Base-by-base conservation (phyloP, 2,888 invertebrate species). In the Chymomyza fuscimana region DNA sequence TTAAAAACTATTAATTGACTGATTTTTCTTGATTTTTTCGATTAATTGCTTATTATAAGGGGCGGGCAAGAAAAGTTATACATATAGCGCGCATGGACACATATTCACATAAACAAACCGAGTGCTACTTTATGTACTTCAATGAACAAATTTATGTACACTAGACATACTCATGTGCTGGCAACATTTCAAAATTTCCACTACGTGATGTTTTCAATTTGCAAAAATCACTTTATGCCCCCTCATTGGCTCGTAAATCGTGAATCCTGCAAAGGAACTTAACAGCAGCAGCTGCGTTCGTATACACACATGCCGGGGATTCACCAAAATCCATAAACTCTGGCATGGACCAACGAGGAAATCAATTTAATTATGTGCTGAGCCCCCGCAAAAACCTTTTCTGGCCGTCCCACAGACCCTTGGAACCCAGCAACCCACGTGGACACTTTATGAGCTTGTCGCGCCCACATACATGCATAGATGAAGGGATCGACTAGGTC, bases 301-400 rank as follows among this genome's bases (percentile, higher is more conserved):
- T 10, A 9, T 40, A 10, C 40, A 40, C 40, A 40, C 40, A 40
- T 40, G 9, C 40, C 6, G 4, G 12, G 40, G 40, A 46, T 46
- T 46, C 40, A 46, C 12, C 40, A 46, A 46, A 32, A 46, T 46
- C 40, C 40, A 46, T 46, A 46, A 46, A 46, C 40, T 46, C 12
- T 15, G 12, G 40, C 40, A 46, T 9, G 32, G 61, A 68, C 67
- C 59, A 65, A 70, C 70, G 59, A 63, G 46, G 73, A 79, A 85
- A 83, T 83, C 83, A 83, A 83, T 83, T 85, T 82, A 83, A 83
- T 85, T 83, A 82, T 85, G 71, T 79, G 72, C 69, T 51, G 65
- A 76, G 61, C n/a, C 40, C 40, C 40, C 40, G 10, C 40, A 46
- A 46, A 9, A 46, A 46, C 40, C 40, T 46, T 46, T 46, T 46